Conservation (phyloP, 2,888 invertebrate genomes). For the Cepaea hortensis region DNA sequence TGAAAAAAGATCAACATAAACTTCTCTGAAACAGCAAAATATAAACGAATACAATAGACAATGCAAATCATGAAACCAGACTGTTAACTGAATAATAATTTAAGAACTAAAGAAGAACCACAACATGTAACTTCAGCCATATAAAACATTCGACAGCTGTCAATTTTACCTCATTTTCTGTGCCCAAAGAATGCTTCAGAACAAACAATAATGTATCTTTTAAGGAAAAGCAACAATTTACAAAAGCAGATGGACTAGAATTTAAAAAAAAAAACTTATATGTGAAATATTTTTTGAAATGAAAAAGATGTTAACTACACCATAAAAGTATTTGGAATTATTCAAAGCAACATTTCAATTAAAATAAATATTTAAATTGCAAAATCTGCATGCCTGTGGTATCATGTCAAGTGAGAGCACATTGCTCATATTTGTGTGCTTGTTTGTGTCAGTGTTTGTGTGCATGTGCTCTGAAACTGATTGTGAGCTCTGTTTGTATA, state of each 20-base stretch:
- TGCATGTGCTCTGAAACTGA: too few relatives aligned
- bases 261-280: neutral
- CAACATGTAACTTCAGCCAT: slow-evolving; percentile 4
- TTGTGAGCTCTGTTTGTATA: too few relatives aligned
- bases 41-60: neutral
- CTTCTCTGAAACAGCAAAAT: neutral
- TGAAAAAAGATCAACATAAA: neutral
- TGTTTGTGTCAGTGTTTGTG: too few relatives aligned
- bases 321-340: too few relatives aligned
- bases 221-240: neutral
- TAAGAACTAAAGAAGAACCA: neutral
- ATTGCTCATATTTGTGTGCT: too few relatives aligned
- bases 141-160: neutral
- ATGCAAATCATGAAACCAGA: slow-evolving; percentile 7
- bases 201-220: slow-evolving; percentile 20
- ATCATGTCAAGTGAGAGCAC: too few relatives aligned
- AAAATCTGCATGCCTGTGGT: too few relatives aligned
- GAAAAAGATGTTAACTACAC: too few relatives aligned
- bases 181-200: slow-evolving; percentile 47
- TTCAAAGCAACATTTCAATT: too few relatives aligned
- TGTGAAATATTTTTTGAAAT: too few relatives aligned
- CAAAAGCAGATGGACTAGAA: neutral
- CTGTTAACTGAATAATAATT: neutral
- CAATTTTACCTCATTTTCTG: slow-evolving; percentile 49
- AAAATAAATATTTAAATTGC: too few relatives aligned